These are phyloP conservation scores for Nasonovia ribisnigri DNA, from an alignment of 2,888 invertebrate genomes.

Conservation along the genomic window DNA sequence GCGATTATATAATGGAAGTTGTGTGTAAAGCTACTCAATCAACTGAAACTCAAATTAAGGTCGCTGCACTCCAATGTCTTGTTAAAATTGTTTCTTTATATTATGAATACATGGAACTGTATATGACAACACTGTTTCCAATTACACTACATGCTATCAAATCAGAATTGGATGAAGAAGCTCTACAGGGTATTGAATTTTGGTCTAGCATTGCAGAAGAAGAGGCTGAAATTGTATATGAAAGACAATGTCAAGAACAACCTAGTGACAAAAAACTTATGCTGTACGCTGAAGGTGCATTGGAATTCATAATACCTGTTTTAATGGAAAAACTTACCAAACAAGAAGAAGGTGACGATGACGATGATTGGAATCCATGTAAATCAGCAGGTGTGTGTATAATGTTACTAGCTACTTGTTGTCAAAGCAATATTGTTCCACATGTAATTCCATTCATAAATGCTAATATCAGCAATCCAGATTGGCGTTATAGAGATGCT, in stretches of 20 bases:
- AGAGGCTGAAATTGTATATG: slow-evolving; percentile 93
- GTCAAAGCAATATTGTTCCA: slow-evolving; percentile 96
- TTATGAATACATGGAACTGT: slow-evolving; percentile 99
- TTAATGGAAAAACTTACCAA: slow-evolving; percentile 94
- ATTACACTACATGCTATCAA: slow-evolving; percentile 99
- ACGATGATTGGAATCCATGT: slow-evolving; percentile 99
- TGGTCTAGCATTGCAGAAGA: slow-evolving; percentile 99
- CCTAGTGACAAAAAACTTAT: slow-evolving; percentile 81
- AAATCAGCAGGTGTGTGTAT: slow-evolving; percentile 99
- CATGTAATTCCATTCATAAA: slow-evolving; percentile 96
- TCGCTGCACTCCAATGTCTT: slow-evolving; percentile 97
- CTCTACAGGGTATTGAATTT: slow-evolving; percentile 98
- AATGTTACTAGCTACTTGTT: slow-evolving; percentile 96
- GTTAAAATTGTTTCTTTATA: slow-evolving; percentile 98
- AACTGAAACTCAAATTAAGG: slow-evolving; percentile 89
- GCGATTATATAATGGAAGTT: slow-evolving; percentile 99
- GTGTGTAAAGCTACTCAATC: slow-evolving; percentile 99
- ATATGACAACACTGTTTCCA: slow-evolving; percentile 98
- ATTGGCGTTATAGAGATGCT: slow-evolving; percentile 95
- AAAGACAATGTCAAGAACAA: slow-evolving; percentile 76
- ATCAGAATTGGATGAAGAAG: slow-evolving; percentile 94
- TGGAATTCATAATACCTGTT: slow-evolving; percentile 94
- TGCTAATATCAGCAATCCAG: slow-evolving; percentile 90
- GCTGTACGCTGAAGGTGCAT: slow-evolving; percentile 98
- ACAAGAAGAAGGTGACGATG: slow-evolving; percentile 97